Conservation (phyloP, 2,797 vertebrate species). For the Psittacula echo region DNA sequence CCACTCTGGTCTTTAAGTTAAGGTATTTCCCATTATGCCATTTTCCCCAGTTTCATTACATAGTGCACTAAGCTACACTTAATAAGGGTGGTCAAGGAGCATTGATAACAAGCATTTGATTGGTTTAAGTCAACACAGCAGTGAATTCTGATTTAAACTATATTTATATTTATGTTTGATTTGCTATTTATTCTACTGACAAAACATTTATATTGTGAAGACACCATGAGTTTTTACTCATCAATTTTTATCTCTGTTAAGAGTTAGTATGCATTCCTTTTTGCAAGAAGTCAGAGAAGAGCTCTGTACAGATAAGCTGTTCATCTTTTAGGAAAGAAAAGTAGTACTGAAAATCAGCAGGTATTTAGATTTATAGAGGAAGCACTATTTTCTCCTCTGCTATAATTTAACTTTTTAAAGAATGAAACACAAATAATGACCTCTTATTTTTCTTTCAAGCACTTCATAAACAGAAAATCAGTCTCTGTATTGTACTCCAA, state of each 20-base stretch:
- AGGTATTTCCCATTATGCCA: neutral
- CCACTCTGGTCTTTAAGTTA: neutral
- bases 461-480: neutral
- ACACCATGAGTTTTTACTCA: neutral
- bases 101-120: neutral
- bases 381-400: neutral
- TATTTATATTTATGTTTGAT: neutral
- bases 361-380: neutral
- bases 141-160: neutral
- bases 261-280: neutral
- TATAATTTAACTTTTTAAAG: neutral
- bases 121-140: neutral
- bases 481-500: neutral
- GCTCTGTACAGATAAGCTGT: accelerated
- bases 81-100: neutral
- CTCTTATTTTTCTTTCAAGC: neutral
- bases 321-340: neutral
- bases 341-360: neutral
- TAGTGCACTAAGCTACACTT: neutral
- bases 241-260: neutral
- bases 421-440: neutral
- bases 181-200: neutral
- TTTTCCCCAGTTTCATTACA: neutral
- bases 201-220: neutral
- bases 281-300: neutral